Conservation (phyloP, 2,113 vertebrate species). For the Hiodon alosoides region DNA sequence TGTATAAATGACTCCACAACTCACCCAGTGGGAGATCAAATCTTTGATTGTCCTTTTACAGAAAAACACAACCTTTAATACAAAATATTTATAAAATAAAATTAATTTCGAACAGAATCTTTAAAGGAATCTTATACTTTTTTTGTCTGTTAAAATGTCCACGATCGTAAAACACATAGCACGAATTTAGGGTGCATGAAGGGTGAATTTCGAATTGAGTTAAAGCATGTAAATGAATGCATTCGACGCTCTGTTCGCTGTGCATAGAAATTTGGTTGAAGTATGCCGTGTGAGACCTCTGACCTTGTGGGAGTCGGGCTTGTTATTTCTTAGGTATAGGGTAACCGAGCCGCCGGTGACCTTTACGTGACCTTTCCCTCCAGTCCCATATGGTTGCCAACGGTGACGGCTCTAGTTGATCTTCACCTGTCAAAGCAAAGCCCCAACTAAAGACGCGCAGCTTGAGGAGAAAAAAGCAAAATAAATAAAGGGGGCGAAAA, state of each 20-base stretch:
- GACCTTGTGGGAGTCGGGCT: conserved; percentile 40
- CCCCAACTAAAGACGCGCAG: conserved; percentile 59
- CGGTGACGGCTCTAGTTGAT: conserved; percentile 58
- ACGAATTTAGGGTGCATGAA: not conserved
- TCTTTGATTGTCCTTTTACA: not conserved
- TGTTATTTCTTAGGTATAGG: conserved; percentile 64
- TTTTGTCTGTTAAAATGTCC: not conserved
- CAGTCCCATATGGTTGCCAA: conserved; percentile 56
- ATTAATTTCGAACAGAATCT: not conserved
- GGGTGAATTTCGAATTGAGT: not conserved
- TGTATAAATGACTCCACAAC: conserved; percentile 56
- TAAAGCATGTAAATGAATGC: conserved; percentile 3
- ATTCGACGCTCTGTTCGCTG: conserved; percentile 27
- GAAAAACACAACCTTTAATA: not conserved
- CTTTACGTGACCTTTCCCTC: conserved; percentile 46
- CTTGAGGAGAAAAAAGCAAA: conserved; percentile 55
- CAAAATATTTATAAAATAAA: not conserved
- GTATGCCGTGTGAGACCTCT: conserved; percentile 54
- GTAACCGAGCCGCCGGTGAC: conserved; percentile 58
- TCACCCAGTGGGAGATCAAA: conserved; percentile 7
- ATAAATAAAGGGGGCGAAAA: conserved; percentile 41
- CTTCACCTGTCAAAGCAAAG: conserved; percentile 73
- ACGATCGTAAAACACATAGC: no score
- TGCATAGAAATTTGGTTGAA: conserved; percentile 48
- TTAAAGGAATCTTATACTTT: not conserved